Evolutionary conservation across 2,888 invertebrate genomes (phyloP), one percentile per base, ranked within the genome.

Genomic region (Mellilla xanthometata): DNA sequence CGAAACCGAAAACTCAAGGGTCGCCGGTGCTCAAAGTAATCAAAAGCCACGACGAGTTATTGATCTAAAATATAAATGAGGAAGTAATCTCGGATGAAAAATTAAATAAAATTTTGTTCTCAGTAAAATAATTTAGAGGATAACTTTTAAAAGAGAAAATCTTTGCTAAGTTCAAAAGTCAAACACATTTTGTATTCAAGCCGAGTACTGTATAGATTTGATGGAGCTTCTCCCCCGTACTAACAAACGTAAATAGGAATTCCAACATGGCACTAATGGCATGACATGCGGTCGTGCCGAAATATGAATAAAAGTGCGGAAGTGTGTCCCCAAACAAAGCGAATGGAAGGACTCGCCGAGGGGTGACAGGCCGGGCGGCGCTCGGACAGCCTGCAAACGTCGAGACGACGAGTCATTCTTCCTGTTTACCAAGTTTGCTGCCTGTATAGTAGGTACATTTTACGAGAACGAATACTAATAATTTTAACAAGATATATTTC

Each of bases 311-410:
- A 42, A 42, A 42, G 41, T 38, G 22, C 36, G 42, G 48, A 48
- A 48, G 42, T 33, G 8, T 39, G 24, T 34, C 36, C 38, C 33
- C 42, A 39, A 43, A 48, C 48, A 48, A 48, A 48, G 39, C 42
- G 34, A 38, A 39, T 29, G 36, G 39, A 43, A 39, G 36, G 38
- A 38, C 13, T 38, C 23, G 9, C 32, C 32, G 12, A 33, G 35
- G 40, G 48, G 39, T 31, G 48, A 42, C 40, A 46, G 22, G 28
- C 38, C 26, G 32, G 19, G 38, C 36, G 32, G 9, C 22, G 39
- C 30, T 27, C 38, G 38, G 43, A 39, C 45, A 13, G 27, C 39
- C 26, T 45, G 24, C 24, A 8, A 8, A n/a, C 24, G 24, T 4
- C 24, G 8, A 8, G 2, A 8, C 24, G 24, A 12, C 24, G 22